phyloP scores from a whole-genome alignment of 2,797 vertebrate genomes.

The Anabacerthia variegaticeps region DNA sequence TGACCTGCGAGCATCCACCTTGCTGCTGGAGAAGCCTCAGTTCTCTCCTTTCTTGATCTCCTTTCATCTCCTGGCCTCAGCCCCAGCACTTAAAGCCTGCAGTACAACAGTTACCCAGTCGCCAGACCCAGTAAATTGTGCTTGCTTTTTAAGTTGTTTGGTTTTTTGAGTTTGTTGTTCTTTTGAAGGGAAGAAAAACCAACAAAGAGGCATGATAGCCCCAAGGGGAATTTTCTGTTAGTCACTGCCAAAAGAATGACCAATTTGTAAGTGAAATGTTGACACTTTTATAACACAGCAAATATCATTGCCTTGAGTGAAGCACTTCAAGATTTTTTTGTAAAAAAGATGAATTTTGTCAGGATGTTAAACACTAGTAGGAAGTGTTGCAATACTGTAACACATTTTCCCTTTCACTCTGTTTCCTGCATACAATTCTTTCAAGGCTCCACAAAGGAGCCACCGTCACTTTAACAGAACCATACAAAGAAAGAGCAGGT shows the following conservation, averaged over 20 bases:
- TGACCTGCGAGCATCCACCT: neutral
- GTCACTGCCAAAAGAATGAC: constrained; percentile 57
- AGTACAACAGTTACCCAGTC: constrained; percentile 12
- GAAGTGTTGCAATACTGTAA: neutral
- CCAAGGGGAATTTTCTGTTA: constrained; percentile 34
- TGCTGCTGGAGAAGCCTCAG: neutral
- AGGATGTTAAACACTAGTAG: neutral
- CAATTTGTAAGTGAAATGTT: constrained; percentile 58
- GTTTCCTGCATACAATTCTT: neutral
- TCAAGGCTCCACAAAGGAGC: neutral
- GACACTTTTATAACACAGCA: constrained; percentile 40
- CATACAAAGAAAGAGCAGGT: neutral
- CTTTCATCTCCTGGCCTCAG: constrained; percentile 57
- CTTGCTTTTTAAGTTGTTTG: constrained; percentile 53
- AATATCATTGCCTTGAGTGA: constrained; percentile 27
- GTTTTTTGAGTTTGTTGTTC: neutral
- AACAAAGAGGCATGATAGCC: constrained; percentile 22
- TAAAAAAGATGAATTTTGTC: neutral
- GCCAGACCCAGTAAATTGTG: constrained; percentile 20
- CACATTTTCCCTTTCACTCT: neutral
- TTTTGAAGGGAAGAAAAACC: neutral
- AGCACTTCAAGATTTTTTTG: neutral
- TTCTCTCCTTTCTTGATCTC: neutral
- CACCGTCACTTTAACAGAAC: neutral
- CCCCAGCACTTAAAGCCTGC: neutral